phyloP scores from a whole-genome alignment of 53 echinoderm and acorn worm genomes.

The Pentamera pediparva region DNA sequence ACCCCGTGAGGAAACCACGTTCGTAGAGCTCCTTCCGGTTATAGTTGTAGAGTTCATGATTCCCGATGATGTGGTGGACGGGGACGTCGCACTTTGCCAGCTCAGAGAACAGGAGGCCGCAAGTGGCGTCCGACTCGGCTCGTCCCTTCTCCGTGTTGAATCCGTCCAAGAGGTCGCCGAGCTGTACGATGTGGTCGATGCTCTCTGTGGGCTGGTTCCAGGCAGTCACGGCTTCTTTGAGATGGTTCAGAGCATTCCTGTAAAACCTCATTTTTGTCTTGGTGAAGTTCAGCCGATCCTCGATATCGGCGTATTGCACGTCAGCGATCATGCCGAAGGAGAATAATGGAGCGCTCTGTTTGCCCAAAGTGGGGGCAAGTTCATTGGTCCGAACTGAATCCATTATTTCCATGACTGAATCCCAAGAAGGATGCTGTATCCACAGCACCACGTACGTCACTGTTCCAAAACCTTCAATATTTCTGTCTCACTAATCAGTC shows the following conservation, averaged over 20 bases:
- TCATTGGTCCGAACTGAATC: too few species aligned
- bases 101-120: constrained; percentile 35
- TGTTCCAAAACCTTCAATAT: too few species aligned
- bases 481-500: too few species aligned
- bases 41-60: constrained; percentile 91
- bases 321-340: constrained; percentile 82
- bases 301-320: constrained; percentile 79
- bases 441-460: too few species aligned
- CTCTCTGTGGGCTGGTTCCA: constrained; percentile 40
- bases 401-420: background rate
- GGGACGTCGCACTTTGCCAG: constrained; percentile 45
- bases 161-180: constrained; percentile 88
- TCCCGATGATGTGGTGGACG: constrained; percentile 67
- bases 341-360: constrained; percentile 35
- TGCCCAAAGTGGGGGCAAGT: too few species aligned
- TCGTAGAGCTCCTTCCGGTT: constrained; percentile 54
- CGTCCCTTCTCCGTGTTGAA: constrained; percentile 54
- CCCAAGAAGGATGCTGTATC: too few species aligned
- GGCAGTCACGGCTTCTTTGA: constrained; percentile 50
- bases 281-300: constrained; percentile 49
- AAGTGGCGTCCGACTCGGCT: constrained; percentile 18
- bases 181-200: constrained; percentile 56
- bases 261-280: constrained; percentile 59
- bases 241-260: constrained; percentile 45
- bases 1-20: constrained; percentile 42